These are phyloP conservation scores for Cydia strobilella DNA, from an alignment of 1,140 invertebrate genomes.

Conservation along the genomic window DNA sequence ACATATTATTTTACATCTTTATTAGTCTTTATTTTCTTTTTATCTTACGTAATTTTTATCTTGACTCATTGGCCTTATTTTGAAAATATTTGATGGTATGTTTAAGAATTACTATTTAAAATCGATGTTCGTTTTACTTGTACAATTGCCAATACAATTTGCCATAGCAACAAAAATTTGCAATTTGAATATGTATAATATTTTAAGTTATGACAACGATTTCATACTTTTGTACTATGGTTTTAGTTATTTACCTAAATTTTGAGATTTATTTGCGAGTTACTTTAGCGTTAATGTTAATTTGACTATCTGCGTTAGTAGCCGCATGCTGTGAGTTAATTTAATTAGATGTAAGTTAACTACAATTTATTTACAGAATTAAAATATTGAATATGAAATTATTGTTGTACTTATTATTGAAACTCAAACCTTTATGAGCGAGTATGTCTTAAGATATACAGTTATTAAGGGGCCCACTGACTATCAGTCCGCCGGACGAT, in stretches of 20 bases:
- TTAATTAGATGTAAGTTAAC: constrained; percentile 11
- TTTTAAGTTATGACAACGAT: constrained; percentile 16
- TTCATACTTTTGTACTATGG: constrained; percentile 9
- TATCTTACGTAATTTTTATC: not conserved
- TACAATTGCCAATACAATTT: not conserved
- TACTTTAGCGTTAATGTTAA: not conserved
- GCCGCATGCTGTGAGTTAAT: constrained; percentile 21
- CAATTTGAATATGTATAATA: not conserved
- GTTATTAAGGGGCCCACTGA: no score
- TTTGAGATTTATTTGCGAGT: constrained; percentile 23
- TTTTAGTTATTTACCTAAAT: constrained; percentile 11
- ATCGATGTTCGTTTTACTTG: not conserved
- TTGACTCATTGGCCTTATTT: not conserved
- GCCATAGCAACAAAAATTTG: not conserved
- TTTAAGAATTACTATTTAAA: not conserved
- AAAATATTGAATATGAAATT: constrained; percentile 12
- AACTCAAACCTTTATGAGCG: not conserved
- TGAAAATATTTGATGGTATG: not conserved
- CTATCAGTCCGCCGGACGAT: no score
- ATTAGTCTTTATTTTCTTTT: not conserved
- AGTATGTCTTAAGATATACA: no score
- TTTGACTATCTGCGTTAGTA: constrained; percentile 14
- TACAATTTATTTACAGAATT: not conserved
- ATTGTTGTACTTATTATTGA: not conserved
- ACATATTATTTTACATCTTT: not conserved